phyloP scores from a whole-genome alignment of 2,797 vertebrate species.

The Clarias laeviceps region DNA sequence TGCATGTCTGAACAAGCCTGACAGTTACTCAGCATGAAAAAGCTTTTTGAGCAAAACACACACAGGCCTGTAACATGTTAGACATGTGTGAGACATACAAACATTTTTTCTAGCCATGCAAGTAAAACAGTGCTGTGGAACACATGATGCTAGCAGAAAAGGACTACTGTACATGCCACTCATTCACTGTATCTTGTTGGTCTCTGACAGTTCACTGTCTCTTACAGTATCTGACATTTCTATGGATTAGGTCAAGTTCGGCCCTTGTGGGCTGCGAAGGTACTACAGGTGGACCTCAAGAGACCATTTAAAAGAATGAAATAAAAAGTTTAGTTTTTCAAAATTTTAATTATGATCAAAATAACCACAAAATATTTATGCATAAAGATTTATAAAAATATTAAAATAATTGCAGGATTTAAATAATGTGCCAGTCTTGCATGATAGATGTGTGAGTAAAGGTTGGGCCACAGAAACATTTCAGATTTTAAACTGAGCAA shows the following conservation, averaged over 20 bases:
- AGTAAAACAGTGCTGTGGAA: neutral
- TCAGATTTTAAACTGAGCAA: too few species aligned
- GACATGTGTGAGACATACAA: neutral
- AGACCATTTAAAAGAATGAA: too few species aligned
- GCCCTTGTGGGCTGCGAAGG: too few species aligned
- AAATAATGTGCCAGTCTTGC: too few species aligned
- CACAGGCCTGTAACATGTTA: neutral
- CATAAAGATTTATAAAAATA: too few species aligned
- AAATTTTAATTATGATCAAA: too few species aligned
- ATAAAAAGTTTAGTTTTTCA: too few species aligned
- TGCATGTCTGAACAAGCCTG: conserved; percentile 58
- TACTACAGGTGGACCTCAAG: too few species aligned
- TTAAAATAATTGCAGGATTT: too few species aligned
- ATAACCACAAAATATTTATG: too few species aligned
- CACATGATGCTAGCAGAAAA: neutral
- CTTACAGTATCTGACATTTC: neutral
- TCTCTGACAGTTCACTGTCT: neutral
- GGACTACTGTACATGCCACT: neutral
- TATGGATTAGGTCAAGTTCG: neutral
- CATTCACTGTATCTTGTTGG: neutral
- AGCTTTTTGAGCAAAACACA: conserved; percentile 12
- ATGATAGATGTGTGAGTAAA: too few species aligned
- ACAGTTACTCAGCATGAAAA: conserved; percentile 61
- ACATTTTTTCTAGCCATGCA: neutral
- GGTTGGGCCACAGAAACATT: too few species aligned